These are phyloP conservation scores for Arenaria interpres DNA, from an alignment of 2,113 vertebrate genomes.

Conservation along the genomic window DNA sequence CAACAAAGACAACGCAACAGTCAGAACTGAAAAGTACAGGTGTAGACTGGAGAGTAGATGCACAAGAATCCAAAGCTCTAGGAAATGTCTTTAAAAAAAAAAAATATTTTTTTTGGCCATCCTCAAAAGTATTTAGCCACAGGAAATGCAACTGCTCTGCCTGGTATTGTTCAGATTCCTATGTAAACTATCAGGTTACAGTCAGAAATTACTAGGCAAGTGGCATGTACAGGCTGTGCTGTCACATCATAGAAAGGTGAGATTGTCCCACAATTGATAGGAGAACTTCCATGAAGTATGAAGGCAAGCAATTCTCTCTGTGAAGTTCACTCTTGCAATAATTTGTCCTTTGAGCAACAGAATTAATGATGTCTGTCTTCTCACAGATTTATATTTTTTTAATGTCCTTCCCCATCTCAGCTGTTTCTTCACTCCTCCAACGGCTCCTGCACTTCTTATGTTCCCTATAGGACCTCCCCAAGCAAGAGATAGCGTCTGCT, in stretches of 20 bases:
- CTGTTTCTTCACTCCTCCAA: background rate
- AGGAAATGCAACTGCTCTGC: background rate
- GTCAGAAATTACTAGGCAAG: background rate
- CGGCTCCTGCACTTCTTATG: background rate
- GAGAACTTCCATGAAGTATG: background rate
- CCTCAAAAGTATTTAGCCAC: background rate
- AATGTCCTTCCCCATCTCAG: background rate
- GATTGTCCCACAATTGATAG: background rate
- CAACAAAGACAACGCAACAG: background rate
- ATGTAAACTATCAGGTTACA: background rate
- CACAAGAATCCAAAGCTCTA: background rate
- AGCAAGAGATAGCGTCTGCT: background rate
- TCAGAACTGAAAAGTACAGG: background rate
- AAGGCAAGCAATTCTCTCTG: background rate
- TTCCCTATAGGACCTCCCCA: background rate
- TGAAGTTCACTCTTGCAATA: background rate
- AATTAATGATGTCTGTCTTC: background rate
- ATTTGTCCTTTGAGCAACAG: background rate
- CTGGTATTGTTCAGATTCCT: background rate
- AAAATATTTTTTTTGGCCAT: background rate
- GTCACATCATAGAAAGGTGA: background rate
- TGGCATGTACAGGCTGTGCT: background rate
- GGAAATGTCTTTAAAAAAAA: background rate
- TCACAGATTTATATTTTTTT: background rate
- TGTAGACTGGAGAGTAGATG: background rate